Base-by-base conservation (phyloP, 2,797 vertebrate genomes). In the Megalops cyprinoides region DNA sequence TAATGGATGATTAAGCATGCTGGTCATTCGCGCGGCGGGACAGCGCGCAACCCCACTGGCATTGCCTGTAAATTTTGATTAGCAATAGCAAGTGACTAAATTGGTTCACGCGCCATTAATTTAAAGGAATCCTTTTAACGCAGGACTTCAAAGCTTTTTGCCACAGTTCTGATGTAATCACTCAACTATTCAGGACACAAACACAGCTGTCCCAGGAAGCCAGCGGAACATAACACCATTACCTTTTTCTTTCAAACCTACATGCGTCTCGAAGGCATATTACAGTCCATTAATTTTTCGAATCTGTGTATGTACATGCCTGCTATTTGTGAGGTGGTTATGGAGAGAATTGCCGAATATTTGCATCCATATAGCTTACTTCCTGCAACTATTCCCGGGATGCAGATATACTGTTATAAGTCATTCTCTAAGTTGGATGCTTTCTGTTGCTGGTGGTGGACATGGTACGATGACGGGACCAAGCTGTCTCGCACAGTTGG, bases 1-100 rank as follows among this genome's bases (percentile, higher is more conserved):
- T 84, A 91, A 91, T 84, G 91, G 90, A 86, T 92, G 87, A 90
- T 92, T 93, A 89, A 88, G 87, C 87, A 90, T 87, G 84, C 88
- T 90, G 93, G 90, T 92, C 92, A 92, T 88, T 88, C 88, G 85
- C 76, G 85, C 88, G 86, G 86, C 84, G 15, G 20, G 37, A 58
- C 55, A 14, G 75, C 53, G 12, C 34, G 25, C 8, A 49, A 28
- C 34, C 28, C 74, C 25, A 31, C 51, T 76, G 74, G 31, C 48
- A 23, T 2, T 14, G 74, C 31, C 46, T 46, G 39, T 44, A 74
- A 12, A 74, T 42, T 48, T 44, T 48, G 73, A 69, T 65, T 15
- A n/a, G 49, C 56, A 53, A 67, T 55, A 1, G 84, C 10, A 46
- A 86, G 81, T 89, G 87, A 79, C 87, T 78, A 77, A 83, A 87